Percentiles rank a stretch among this genome's conserved stretches.
phyloP scores from a whole-genome alignment of 2,113 vertebrate species.

The Sceloporus tristichus region DNA sequence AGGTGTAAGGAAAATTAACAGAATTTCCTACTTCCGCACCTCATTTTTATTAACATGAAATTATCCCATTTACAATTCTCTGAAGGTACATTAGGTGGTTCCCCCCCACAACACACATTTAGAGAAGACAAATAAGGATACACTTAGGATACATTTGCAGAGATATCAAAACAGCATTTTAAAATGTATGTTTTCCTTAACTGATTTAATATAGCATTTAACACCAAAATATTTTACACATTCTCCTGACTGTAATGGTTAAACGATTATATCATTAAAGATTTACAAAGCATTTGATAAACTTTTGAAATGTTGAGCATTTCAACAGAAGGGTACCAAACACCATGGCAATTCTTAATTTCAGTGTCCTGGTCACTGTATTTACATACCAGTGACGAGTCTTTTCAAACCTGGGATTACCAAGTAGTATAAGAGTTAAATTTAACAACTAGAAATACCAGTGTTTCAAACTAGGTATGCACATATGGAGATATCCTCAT shows the following conservation, averaged over 20 bases:
- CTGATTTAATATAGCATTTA: neutral
- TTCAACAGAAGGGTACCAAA: neutral
- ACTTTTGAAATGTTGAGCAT: neutral
- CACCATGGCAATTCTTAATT: rapidly evolving
- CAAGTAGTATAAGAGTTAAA: neutral
- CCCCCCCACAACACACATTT: neutral
- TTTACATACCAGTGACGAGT: neutral
- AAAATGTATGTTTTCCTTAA: neutral
- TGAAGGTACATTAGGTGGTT: neutral
- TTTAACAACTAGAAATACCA: conserved; percentile 8
- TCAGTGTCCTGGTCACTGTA: neutral
- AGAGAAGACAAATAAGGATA: neutral
- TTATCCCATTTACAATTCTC: neutral
- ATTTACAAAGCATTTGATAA: neutral
- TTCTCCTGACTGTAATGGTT: neutral
- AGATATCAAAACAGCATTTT: neutral
- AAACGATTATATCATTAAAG: neutral
- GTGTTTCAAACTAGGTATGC: neutral
- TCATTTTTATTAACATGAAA: neutral
- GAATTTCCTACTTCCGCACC: neutral
- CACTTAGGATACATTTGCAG: neutral
- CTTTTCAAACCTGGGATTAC: neutral
- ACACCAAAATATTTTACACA: neutral
- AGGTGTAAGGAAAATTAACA: neutral
- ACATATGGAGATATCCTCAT: neutral